Evolutionary conservation across 2,888 invertebrate species (phyloP).

Genomic region (Epinotia demarniana): DNA sequence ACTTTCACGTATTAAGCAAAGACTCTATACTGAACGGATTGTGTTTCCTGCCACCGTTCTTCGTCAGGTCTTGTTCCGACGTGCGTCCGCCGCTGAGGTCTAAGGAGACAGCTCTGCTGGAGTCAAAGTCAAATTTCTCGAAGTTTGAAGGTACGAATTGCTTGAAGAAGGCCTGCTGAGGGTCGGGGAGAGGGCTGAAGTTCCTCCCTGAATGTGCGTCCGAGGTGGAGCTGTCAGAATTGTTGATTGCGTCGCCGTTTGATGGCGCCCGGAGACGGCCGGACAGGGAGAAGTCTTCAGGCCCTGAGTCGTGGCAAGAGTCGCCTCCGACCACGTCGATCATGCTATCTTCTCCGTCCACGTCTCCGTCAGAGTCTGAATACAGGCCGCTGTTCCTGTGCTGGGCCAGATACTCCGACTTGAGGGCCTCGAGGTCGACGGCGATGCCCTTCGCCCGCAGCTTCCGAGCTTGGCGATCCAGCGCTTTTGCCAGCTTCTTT

Average conservation of each 20-base stretch:
- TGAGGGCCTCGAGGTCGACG: slow-evolving; percentile 93
- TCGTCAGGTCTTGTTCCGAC: slow-evolving; percentile 78
- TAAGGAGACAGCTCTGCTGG: slow-evolving; percentile 80
- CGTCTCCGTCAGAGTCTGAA: slow-evolving; percentile 85
- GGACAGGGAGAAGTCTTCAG: slow-evolving; percentile 86
- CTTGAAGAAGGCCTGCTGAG: slow-evolving; percentile 78
- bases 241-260: slow-evolving; percentile 84
- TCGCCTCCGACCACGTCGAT: slow-evolving; percentile 95
- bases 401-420: slow-evolving; percentile 93
- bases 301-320: slow-evolving; percentile 88
- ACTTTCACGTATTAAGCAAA: slow-evolving; percentile 89
- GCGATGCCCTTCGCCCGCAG: slow-evolving; percentile 95
- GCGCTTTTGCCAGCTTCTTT: slow-evolving; percentile 95
- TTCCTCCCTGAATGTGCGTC: slow-evolving; percentile 78
- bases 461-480: slow-evolving; percentile 96
- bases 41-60: slow-evolving; percentile 86
- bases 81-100: slow-evolving; percentile 75
- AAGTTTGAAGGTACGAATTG: slow-evolving; percentile 73
- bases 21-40: slow-evolving; percentile 97
- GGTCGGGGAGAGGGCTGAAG: slow-evolving; percentile 78
- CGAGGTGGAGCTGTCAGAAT: slow-evolving; percentile 84
- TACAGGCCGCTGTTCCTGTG: slow-evolving; percentile 86
- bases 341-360: slow-evolving; percentile 88
- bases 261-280: slow-evolving; percentile 85
- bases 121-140: slow-evolving; percentile 81